Base-by-base conservation (phyloP, 1,140 invertebrate genomes). In the Neotoxoptera formosana region DNA sequence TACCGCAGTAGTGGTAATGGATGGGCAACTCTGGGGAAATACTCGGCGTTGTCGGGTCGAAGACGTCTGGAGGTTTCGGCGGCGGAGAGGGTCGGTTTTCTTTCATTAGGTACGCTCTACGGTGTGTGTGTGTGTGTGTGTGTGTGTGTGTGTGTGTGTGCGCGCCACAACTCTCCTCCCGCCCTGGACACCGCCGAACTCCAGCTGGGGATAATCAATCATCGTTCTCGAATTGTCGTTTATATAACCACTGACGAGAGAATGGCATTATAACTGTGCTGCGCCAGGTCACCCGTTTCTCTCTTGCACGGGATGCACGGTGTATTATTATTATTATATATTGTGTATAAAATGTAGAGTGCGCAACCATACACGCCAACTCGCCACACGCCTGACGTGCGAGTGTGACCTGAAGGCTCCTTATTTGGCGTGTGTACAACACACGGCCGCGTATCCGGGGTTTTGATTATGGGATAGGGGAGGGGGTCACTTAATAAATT, bases 171-270 rank as follows among this genome's bases (percentile, higher is more conserved):
- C 25, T n/a, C 21, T 7, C 60, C 56, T 30, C n/a, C 47, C 20
- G n/a, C 87, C 48, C 2, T 21, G 30, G 48, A 34, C 87, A 34
- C 25, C 34, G 2, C 90, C 25, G 56, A 67, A 91, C 41, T 91
- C 14, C 67, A 23, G 89, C 36, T n/a, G 45, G 67, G 45, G 3
- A 20, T 91, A 91, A 91, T 91, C 90, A 91, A 91, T 91, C 90
- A 91, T 91, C 90, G 90, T 81, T 76, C 90, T 81, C 53, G 90
- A 91, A 91, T 76, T 91, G 90, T 91, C 90, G 90, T 76, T 91
- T 76, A 41, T 76, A 41, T 91, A 91, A 91, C 90, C 60, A 47
- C 56, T 67, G 89, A 90, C 89, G 89, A 90, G 89, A 90, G 89
- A 90, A 90, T 41, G 53, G 89, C 36, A 90, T 90, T 94, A 76